Evolutionary conservation across 2,113 vertebrate species (phyloP), one percentile per base, ranked within the genome.

Genomic region (Laterallus jamaicensis): DNA sequence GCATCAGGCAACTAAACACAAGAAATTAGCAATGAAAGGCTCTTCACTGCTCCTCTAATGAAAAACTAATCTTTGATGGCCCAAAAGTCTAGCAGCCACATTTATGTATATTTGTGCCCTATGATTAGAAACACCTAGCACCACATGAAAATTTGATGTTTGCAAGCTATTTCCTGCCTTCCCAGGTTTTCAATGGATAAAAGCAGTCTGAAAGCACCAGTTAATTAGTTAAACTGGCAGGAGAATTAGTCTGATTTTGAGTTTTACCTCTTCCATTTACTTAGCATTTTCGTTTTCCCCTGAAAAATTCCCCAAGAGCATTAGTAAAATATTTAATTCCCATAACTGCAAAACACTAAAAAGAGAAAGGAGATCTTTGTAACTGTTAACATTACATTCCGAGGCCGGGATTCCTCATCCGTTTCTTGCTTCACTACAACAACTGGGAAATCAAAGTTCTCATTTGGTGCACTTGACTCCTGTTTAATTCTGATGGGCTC

Each of bases 401-500:
- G 98, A 95, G 98, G 95, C 24, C 71, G 97, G 39, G 97, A 37
- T 44, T 98, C 98, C 92, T 98, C 98, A 42, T 98, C 96, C 0
- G 73, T 94, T 93, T 98, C 98, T 90, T 98, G 98, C 90, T 98
- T 98, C 92, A 98, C 98, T 31, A 98, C 90, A 82, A 98, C 98
- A 62, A 98, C 68, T 56, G 98, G 98, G 87, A 98, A 98, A 96
- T 98, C 98, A 8, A 98, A 98, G 76, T 95, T 97, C 89, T 98
- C 98, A 22, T 95, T 97, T 17, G 98, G 74, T 39, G 95, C n/a
- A 22, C 68, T 97, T 42, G 98, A 91, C 78, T 98, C 98, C 83
- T 98, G 98, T 76, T 98, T 98, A 92, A 98, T 98, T 93, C 86
- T 96, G 88, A 98, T 98, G 0, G 98, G 98, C 77, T 98, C 98